Evolutionary conservation across 1,140 invertebrate species (phyloP), one percentile per base, ranked within the genome.

Genomic region (Meloidogyne floridensis): DNA sequence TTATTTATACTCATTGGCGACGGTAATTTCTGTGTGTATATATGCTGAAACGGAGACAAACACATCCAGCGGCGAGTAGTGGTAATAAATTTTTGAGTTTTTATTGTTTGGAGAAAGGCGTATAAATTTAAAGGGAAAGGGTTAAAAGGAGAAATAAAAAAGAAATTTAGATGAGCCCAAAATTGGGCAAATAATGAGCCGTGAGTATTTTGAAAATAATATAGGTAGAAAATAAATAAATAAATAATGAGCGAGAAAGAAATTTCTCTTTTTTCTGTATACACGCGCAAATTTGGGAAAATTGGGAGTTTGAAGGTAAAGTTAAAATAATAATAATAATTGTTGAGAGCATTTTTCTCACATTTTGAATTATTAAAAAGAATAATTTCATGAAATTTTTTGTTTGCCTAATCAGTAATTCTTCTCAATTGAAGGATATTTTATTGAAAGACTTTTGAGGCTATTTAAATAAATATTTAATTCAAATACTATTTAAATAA

Each of bases 141-240:
- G 56, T 15, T 65, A n/a, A 65, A 65, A 65, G 7, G 15, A 18
- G 7, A 65, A 65, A n/a, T n/a, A 18, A 65, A 59, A 15, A 65
- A 65, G 4, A 65, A 65, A 65, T 65, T 65, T 65, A 65, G 59
- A 65, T 65, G 59, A 65, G 59, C 59, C 59, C 59, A 65, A 65
- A 65, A 65, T 65, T 65, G 59, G 59, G 59, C 59, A 65, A 65
- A 59, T 59, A 65, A 65, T 65, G 13, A n/a, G 59, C 59, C 59
- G 59, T 65, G 59, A 65, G 53, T 54, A 11, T 11, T 54, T 54
- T 54, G 47, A 47, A 47, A 47, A 54, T 54, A 54, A 54, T 54
- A 54, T 54, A 11, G 53, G 56, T 59, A 59, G 13, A n/a, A 13
- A 65, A 11, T 65, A 65, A 65, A 65, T 65, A 65, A 65, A 65